phyloP scores from a whole-genome alignment of 2,113 vertebrate genomes.

The Uria aalge region DNA sequence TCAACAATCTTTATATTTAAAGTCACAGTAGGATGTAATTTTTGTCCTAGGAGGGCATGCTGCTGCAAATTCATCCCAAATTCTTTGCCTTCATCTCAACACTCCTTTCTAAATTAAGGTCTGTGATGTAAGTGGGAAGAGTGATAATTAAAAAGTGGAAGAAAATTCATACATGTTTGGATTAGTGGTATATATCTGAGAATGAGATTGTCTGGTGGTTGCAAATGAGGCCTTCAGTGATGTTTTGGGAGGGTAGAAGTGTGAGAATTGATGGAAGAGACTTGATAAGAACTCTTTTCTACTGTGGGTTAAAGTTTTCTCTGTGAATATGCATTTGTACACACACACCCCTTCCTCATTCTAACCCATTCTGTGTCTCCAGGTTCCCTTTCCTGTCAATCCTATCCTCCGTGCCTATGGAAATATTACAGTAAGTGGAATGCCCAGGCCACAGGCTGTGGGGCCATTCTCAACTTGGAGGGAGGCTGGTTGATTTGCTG shows the following conservation, averaged over 20 bases:
- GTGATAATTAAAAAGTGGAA: not conserved
- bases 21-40: too few species aligned
- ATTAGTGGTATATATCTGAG: not conserved
- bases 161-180: not conserved
- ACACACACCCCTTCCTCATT: not conserved
- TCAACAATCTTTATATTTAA: not conserved
- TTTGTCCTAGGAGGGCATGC: not conserved
- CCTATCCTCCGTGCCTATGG: constrained; percentile 89
- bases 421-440: constrained; percentile 84
- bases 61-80: not conserved
- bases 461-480: not conserved
- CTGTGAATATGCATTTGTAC: not conserved
- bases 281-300: not conserved
- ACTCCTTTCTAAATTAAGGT: not conserved
- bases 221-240: not conserved
- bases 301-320: not conserved
- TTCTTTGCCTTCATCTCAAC: not conserved
- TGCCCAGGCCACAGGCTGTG: not conserved
- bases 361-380: constrained; percentile 35
- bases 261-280: not conserved
- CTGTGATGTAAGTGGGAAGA: not conserved
- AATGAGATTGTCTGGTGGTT: not conserved
- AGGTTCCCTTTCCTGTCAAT: constrained; percentile 87
- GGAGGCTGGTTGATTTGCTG: not conserved
- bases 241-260: not conserved